phyloP scores from a whole-genome alignment of 2,797 vertebrate genomes.

The Adelosebastes latens region DNA sequence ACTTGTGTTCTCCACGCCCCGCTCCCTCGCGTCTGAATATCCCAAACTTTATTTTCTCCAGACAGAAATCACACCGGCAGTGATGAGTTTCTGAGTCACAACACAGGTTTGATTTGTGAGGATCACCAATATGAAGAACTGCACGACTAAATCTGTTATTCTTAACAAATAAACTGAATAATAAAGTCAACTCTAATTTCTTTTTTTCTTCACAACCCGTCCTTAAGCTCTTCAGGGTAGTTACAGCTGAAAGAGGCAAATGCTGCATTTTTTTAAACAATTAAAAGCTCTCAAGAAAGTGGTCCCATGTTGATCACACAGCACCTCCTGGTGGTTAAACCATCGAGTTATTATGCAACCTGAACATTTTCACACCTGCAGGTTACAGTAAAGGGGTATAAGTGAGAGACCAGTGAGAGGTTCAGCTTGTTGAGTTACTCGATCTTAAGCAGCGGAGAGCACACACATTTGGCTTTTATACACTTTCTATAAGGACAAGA shows the following conservation, averaged over 20 bases:
- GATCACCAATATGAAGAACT: not conserved
- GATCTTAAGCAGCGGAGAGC: too few relatives aligned
- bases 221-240: not conserved
- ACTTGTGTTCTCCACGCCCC: not conserved
- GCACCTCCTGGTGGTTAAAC: constrained; percentile 47
- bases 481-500: too few relatives aligned
- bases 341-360: not conserved
- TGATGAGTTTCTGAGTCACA: too few relatives aligned
- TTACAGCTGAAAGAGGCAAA: not conserved
- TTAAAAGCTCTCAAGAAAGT: not conserved
- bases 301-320: not conserved
- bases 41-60: not conserved
- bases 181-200: too few relatives aligned
- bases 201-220: not conserved
- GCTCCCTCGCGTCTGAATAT: too few relatives aligned
- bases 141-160: not conserved
- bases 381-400: not conserved
- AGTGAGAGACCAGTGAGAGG: too few relatives aligned
- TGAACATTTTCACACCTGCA: not conserved
- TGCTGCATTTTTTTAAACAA: not conserved
- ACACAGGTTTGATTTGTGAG: not conserved
- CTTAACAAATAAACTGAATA: not conserved
- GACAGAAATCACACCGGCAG: not conserved
- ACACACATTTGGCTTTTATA: too few relatives aligned
- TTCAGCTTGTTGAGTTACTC: too few relatives aligned